These are phyloP conservation scores for Cactoblastis cactorum DNA, from an alignment of 2,888 invertebrate genomes.

Conservation along the genomic window DNA sequence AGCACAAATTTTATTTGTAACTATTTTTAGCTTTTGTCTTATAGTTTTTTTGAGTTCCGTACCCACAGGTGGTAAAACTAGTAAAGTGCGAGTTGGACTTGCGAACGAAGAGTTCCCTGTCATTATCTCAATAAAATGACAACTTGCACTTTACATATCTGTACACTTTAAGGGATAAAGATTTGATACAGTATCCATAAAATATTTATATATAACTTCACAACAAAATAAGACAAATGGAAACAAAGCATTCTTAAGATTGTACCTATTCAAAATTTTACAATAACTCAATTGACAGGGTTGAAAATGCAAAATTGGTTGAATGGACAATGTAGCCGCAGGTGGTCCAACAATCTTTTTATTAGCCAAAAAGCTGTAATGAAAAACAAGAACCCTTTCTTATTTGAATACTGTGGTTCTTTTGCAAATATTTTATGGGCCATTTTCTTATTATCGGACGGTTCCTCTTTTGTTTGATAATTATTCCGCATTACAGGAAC, in stretches of 20 bases:
- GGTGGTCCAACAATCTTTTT: conserved; percentile 34
- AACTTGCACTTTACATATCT: no score
- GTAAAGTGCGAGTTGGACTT: no score
- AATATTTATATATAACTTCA: no score
- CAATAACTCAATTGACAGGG: conserved; percentile 16
- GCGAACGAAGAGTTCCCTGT: no score
- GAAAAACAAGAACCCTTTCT: conserved; percentile 39
- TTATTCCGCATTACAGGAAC: conserved; percentile 7
- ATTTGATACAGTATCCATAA: no score
- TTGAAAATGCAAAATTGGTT: conserved; percentile 24
- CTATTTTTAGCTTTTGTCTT: no score
- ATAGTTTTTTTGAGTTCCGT: no score
- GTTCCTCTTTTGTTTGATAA: conserved; percentile 19
- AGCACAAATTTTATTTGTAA: no score
- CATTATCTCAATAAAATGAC: no score
- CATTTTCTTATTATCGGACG: conserved; percentile 26
- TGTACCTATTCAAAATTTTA: background rate
- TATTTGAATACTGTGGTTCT: conserved; percentile 23
- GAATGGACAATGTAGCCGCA: conserved; percentile 19
- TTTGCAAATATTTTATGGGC: conserved; percentile 29
- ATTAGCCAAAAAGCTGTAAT: conserved; percentile 40
- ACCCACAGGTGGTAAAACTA: no score
- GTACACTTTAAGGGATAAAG: no score
- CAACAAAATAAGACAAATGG: background rate
- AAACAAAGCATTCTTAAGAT: background rate